phyloP scores from a whole-genome alignment of 2,888 invertebrate species.

The Epistrophe grossulariae region DNA sequence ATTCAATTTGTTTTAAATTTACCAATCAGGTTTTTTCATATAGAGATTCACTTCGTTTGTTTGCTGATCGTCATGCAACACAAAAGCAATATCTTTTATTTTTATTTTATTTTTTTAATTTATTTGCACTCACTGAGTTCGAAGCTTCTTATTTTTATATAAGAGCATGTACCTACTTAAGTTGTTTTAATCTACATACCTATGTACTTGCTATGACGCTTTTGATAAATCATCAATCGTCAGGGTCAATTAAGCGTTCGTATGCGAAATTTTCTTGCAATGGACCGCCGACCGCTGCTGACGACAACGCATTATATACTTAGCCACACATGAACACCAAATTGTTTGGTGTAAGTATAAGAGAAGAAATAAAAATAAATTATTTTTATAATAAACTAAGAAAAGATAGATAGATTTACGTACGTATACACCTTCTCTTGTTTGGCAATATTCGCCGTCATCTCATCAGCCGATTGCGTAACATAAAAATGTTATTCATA shows the following conservation, averaged over 20 bases:
- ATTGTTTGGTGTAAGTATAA: constrained; percentile 1
- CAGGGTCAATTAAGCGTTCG: constrained; percentile 42
- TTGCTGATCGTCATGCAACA: background rate
- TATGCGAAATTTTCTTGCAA: constrained; percentile 26
- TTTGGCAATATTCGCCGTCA: constrained; percentile 25
- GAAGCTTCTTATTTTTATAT: constrained; percentile 42
- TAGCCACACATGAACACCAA: constrained; percentile 21
- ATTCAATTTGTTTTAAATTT: background rate
- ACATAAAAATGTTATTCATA: background rate
- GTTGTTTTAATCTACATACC: constrained; percentile 1
- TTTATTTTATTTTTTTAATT: background rate
- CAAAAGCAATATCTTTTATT: constrained; percentile 4
- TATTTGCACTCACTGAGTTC: background rate
- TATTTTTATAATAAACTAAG: constrained; percentile 1
- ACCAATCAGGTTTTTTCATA: background rate
- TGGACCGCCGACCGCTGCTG: background rate
- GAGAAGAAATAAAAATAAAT: constrained; percentile 6
- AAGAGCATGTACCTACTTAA: constrained; percentile 24
- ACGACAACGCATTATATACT: background rate
- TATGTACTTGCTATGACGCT: constrained; percentile 17
- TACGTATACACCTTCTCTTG: background rate
- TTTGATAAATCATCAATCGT: constrained; percentile 47
- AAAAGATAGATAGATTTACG: background rate
- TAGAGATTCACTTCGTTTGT: background rate
- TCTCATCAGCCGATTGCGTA: constrained; percentile 22